phyloP scores from a whole-genome alignment of 1,140 invertebrate genomes.

The Aphis gossypii region DNA sequence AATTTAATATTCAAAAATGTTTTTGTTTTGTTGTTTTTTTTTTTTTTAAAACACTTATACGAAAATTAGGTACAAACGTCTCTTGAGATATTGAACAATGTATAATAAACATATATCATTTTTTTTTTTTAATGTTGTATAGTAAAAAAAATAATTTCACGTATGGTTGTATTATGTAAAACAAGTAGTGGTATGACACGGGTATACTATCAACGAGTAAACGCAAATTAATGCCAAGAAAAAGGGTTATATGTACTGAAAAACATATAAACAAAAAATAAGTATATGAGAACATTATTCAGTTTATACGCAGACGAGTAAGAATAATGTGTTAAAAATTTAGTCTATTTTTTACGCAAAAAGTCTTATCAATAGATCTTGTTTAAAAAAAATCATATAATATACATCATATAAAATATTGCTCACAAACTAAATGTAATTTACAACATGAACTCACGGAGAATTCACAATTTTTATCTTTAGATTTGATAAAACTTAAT shows the following conservation, averaged over 20 bases:
- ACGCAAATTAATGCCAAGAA: constrained; percentile 23
- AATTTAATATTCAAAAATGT: too few relatives aligned
- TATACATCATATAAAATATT: background rate
- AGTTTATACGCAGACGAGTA: background rate
- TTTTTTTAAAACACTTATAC: too few relatives aligned
- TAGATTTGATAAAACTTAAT: background rate
- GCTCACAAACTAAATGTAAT: background rate
- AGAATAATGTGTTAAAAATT: constrained; percentile 20
- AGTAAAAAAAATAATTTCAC: background rate
- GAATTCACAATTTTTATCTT: background rate
- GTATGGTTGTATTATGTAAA: background rate
- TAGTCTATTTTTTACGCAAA: background rate
- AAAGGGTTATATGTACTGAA: background rate
- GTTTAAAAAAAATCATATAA: background rate
- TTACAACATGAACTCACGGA: background rate
- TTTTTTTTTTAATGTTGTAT: background rate
- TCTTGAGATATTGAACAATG: background rate
- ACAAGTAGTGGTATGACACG: background rate
- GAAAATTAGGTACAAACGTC: background rate
- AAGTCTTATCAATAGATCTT: constrained; percentile 15
- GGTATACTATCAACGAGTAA: background rate
- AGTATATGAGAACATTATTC: background rate
- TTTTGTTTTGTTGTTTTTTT: too few relatives aligned
- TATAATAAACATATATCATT: background rate
- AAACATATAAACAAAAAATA: constrained; percentile 1